Base-by-base conservation (phyloP, 1,140 invertebrate genomes). In the Hyles vespertilio region DNA sequence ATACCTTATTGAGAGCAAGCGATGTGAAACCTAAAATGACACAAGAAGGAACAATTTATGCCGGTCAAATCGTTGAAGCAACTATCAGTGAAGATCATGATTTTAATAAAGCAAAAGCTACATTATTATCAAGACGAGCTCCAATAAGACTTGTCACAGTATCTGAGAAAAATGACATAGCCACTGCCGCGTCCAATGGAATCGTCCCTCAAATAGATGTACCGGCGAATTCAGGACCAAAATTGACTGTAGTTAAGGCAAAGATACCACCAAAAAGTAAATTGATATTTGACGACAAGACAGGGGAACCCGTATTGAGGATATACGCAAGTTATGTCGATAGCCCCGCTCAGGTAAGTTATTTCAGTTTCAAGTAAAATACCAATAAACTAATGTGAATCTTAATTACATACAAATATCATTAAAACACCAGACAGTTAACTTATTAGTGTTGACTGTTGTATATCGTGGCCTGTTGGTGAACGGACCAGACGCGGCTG, bases 321-420 rank as follows among this genome's bases (percentile, higher is more conserved):
- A 83, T 87, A 68, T 89, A 87, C 52, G 86, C 84, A 3, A 89
- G 83, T 61, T 89, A 85, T 48, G 61, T 82, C 11, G 77, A 87
- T 52, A 79, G 56, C 61, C 77, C 84, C 7, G 22, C 63, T 50
- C 80, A 84, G 77, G 84, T 88, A 72, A 76, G 49, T 54, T 8
- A 32, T 22, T 22, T 22, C 2, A 40, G 2, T 5, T n/a, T 48
- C n/a, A 48, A 48, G n/a, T n/a, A 48, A n/a, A n/a, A n/a, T n/a
- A n/a, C n/a, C n/a, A n/a, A 22, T 22, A 1, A 22, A 22, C 22
- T 22, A 0, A 22, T 2, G 22, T 22, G 22, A 22, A 22, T 22
- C 22, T 22, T 22, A 22, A 22, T 22, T 22, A 22, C 22, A 22
- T 22, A 22, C 22, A 22, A 22, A 22, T 0, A 22, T 22, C 22